Percentiles rank a stretch among this genome's conserved stretches.
phyloP scores from a whole-genome alignment of 2,888 invertebrate genomes.

The Sesamia inferens region DNA sequence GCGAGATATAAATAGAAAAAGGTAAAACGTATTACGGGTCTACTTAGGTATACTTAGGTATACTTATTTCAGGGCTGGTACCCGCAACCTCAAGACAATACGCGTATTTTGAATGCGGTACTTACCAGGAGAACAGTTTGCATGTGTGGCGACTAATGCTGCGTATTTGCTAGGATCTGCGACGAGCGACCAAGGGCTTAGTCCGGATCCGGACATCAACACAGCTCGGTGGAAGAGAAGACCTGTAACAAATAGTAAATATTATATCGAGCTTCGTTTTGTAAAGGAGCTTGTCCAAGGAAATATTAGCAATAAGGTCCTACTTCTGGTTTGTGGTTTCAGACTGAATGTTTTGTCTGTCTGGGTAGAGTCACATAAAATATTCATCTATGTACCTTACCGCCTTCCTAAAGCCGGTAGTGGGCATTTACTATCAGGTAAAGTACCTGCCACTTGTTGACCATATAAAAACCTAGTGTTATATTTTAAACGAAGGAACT shows the following conservation, averaged over 20 bases:
- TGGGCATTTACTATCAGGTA: background rate
- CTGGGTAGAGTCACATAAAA: background rate
- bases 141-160: slow-evolving; percentile 95
- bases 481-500: background rate
- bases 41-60: no score
- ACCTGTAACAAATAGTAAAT: slow-evolving; percentile 90
- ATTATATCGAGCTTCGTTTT: slow-evolving; percentile 1
- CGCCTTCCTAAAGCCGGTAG: background rate
- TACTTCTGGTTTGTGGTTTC: background rate
- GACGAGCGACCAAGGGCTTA: slow-evolving; percentile 96
- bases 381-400: background rate
- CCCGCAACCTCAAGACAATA: no score
- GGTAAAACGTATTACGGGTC: no score
- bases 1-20: background rate
- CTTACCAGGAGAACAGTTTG: slow-evolving; percentile 94
- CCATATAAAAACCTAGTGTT: background rate
- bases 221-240: slow-evolving; percentile 96
- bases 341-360: background rate
- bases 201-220: slow-evolving; percentile 97
- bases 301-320: background rate
- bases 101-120: no score
- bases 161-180: slow-evolving; percentile 95
- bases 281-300: no score
- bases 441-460: background rate
- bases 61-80: no score